phyloP scores from a whole-genome alignment of 2,888 invertebrate genomes.

The Plebejus melissa region DNA sequence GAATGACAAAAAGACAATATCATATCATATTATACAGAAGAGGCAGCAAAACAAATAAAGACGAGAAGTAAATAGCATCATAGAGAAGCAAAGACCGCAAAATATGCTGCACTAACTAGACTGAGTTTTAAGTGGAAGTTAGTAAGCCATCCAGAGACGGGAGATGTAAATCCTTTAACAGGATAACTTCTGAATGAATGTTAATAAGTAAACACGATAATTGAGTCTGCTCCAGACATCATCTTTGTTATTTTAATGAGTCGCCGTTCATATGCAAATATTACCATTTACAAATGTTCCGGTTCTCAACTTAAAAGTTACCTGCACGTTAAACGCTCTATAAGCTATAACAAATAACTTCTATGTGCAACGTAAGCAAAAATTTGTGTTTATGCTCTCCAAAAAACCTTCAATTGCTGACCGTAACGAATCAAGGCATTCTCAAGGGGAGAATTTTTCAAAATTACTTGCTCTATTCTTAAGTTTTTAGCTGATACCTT shows the following conservation, averaged over 20 bases:
- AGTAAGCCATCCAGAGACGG: conserved; percentile 40
- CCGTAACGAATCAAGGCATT: background rate
- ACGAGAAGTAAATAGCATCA: background rate
- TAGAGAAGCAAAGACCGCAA: background rate
- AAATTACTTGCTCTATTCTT: background rate
- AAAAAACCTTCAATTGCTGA: too few relatives aligned
- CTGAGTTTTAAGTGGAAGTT: background rate
- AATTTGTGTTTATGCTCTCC: background rate
- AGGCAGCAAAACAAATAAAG: background rate
- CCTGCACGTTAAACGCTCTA: conserved; percentile 25
- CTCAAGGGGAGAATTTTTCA: background rate
- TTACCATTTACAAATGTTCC: conserved; percentile 36
- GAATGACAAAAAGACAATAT: background rate
- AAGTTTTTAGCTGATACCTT: too few relatives aligned
- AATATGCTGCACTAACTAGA: background rate
- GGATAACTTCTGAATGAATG: conserved; percentile 59
- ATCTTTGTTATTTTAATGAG: conserved; percentile 75
- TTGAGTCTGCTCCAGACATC: conserved; percentile 59
- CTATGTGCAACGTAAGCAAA: background rate
- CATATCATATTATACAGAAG: background rate
- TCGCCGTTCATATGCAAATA: conserved; percentile 59
- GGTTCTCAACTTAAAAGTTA: conserved; percentile 32
- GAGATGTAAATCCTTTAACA: conserved; percentile 65
- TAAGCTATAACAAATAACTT: conserved; percentile 7
- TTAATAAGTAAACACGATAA: conserved; percentile 72